phyloP scores from a whole-genome alignment of 2,888 invertebrate genomes.

The Polietes domitor region DNA sequence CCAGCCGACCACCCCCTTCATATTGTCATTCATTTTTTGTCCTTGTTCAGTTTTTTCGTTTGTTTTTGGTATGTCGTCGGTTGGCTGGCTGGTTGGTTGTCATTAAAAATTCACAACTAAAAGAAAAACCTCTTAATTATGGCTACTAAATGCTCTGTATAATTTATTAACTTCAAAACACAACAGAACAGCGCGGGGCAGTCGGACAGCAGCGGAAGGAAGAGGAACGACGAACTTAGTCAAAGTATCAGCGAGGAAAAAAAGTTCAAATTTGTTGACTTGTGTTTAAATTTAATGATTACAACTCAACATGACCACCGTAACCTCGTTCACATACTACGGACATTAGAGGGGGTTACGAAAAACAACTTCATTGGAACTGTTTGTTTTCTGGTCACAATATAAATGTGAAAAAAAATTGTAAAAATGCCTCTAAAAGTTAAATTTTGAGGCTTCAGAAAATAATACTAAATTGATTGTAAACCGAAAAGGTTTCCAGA shows the following conservation, averaged over 20 bases:
- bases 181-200: not conserved
- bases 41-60: not conserved
- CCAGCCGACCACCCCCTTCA: not conserved
- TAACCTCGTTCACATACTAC: not conserved
- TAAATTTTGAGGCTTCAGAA: too few relatives aligned
- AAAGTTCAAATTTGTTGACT: conserved; percentile 2
- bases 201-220: not conserved
- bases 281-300: conserved; percentile 43
- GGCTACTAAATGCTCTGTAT: conserved; percentile 36
- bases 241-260: not conserved
- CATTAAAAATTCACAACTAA: conserved; percentile 44
- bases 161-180: conserved; percentile 43
- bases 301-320: conserved; percentile 32
- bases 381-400: too few relatives aligned
- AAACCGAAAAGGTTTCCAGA: too few relatives aligned
- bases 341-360: not conserved
- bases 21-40: conserved; percentile 8
- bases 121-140: conserved; percentile 41
- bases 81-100: not conserved
- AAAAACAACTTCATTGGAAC: too few relatives aligned
- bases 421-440: too few relatives aligned
- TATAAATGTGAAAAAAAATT: too few relatives aligned
- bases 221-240: conserved; percentile 1
- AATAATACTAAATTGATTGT: too few relatives aligned
- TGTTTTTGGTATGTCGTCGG: not conserved